These are phyloP conservation scores for Oscheius myriophilus DNA, from an alignment of 2,888 invertebrate genomes.

Conservation along the genomic window DNA sequence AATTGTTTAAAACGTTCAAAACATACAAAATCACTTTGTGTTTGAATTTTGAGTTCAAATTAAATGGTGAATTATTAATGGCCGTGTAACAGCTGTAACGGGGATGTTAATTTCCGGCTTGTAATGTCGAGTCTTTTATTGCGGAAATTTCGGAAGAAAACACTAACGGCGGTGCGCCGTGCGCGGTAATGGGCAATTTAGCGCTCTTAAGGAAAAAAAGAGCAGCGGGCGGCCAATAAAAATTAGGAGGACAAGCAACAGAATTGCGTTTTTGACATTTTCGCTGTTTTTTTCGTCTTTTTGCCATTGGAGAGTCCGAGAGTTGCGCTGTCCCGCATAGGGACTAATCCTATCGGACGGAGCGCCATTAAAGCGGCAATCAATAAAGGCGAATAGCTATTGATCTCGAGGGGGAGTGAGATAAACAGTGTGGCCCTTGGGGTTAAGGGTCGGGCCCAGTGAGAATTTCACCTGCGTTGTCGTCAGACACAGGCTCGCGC, in stretches of 20 bases:
- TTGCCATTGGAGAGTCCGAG: background rate
- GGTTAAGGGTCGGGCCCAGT: constrained; percentile 7
- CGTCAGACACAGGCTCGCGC: constrained; percentile 28
- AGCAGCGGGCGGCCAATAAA: too few species aligned
- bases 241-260: background rate
- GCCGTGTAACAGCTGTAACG: too few species aligned
- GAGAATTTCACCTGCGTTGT: constrained; percentile 26
- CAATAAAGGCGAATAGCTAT: constrained; percentile 13
- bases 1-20: too few species aligned
- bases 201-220: too few species aligned
- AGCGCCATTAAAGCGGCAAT: constrained; percentile 27
- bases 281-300: background rate
- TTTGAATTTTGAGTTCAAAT: too few species aligned
- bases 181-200: too few species aligned
- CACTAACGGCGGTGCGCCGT: too few species aligned
- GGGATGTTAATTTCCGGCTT: too few species aligned
- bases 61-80: too few species aligned
- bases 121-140: too few species aligned
- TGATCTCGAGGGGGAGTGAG: constrained; percentile 1
- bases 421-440: constrained; percentile 15
- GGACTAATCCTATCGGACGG: constrained; percentile 22
- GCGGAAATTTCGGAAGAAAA: too few species aligned
- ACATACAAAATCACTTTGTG: too few species aligned
- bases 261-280: constrained; percentile 11
- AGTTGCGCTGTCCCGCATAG: constrained; percentile 15